Conservation (phyloP, 2,113 vertebrate genomes). For the Arenaria interpres region DNA sequence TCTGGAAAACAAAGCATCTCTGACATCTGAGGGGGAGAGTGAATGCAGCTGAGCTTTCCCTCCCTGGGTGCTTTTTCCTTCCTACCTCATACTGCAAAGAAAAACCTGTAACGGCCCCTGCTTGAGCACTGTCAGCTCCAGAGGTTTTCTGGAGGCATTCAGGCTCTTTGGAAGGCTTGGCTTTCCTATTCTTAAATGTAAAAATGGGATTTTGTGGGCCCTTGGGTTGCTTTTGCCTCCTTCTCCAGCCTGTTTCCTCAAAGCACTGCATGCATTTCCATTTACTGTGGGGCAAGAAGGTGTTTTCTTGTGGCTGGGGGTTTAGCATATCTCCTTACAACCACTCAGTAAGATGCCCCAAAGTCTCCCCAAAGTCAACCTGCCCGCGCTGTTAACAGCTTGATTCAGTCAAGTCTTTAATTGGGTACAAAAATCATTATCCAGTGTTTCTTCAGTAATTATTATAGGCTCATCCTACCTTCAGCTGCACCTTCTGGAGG, state of each 20-base stretch:
- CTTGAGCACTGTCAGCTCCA: background rate
- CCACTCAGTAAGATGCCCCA: background rate
- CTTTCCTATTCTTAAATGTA: background rate
- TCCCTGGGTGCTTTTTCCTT: background rate
- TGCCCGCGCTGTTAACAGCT: background rate
- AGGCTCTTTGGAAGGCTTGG: background rate
- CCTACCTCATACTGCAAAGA: background rate
- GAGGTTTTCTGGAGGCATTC: background rate
- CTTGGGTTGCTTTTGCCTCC: background rate
- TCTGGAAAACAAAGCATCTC: constrained; percentile 26
- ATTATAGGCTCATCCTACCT: background rate
- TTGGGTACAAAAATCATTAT: background rate
- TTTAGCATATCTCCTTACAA: background rate
- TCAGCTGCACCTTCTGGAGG: background rate
- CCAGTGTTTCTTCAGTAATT: background rate
- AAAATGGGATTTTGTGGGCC: background rate
- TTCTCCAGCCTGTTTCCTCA: background rate
- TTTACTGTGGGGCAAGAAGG: background rate
- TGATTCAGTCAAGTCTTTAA: background rate
- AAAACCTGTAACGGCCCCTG: background rate
- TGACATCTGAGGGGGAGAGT: background rate
- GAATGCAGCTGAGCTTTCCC: background rate
- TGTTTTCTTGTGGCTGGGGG: background rate
- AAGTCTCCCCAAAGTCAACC: background rate
- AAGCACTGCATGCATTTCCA: background rate